These are phyloP conservation scores for Drosophila antonietae DNA, from an alignment of 2,888 invertebrate genomes.

Conservation along the genomic window DNA sequence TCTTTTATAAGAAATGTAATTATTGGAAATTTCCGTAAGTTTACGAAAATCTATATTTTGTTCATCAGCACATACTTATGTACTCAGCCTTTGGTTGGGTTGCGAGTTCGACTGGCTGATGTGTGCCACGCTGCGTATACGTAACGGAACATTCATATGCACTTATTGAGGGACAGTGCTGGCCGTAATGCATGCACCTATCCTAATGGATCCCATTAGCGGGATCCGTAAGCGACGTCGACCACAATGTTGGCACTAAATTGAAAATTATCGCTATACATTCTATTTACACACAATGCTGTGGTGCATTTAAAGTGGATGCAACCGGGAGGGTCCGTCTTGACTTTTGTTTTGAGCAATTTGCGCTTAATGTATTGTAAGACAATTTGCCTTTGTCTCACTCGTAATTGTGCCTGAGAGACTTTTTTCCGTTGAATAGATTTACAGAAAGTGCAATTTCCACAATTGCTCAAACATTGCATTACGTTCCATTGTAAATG, in stretches of 20 bases:
- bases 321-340: neutral
- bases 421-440: constrained; percentile 33
- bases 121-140: constrained; percentile 26
- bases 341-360: constrained; percentile 25
- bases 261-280: constrained; percentile 4
- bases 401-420: constrained; percentile 52
- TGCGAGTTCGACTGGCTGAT: neutral
- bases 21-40: no score
- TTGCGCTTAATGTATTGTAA: constrained; percentile 21
- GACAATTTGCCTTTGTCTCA: constrained; percentile 47
- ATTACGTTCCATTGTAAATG: neutral
- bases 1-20: no score
- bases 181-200: constrained; percentile 34
- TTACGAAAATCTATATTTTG: no score
- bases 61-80: no score
- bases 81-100: neutral
- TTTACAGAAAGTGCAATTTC: neutral
- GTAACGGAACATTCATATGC: neutral
- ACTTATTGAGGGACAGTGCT: neutral
- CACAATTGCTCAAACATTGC: constrained; percentile 22
- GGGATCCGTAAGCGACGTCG: neutral
- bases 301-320: neutral
- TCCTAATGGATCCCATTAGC: constrained; percentile 28
- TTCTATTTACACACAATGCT: constrained; percentile 2
- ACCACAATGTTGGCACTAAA: constrained; percentile 15